These are phyloP conservation scores for Podarcis cretensis DNA, from an alignment of 2,113 vertebrate species.

Conservation along the genomic window DNA sequence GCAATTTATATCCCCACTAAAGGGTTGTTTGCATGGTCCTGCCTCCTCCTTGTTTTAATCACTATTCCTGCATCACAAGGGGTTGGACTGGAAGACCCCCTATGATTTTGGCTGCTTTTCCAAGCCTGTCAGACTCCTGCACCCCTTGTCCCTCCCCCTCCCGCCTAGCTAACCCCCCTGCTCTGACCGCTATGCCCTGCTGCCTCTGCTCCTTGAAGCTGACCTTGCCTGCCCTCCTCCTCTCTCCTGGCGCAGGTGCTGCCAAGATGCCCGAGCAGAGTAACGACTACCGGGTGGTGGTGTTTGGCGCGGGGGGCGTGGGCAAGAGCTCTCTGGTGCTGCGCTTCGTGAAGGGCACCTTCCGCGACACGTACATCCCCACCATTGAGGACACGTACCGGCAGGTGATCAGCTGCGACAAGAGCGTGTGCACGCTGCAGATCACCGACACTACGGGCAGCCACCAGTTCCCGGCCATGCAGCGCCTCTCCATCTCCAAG, in stretches of 20 bases:
- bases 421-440: conserved; percentile 95
- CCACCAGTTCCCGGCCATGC: conserved; percentile 98
- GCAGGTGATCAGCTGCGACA: conserved; percentile 98
- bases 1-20: no score
- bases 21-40: no score
- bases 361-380: conserved; percentile 96
- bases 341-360: conserved; percentile 96
- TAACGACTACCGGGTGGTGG: conserved; percentile 96
- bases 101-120: no score
- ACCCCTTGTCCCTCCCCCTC: no score
- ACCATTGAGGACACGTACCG: conserved; percentile 97
- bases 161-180: no score
- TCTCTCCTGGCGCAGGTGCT: conserved; percentile 39
- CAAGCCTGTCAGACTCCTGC: no score
- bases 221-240: not conserved
- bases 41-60: no score
- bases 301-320: conserved; percentile 93
- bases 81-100: no score
- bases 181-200: no score
- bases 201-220: not conserved
- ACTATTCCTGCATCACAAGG: no score
- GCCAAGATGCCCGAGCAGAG: conserved; percentile 95
- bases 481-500: conserved; percentile 96
- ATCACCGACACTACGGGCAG: conserved; percentile 98
- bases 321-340: conserved; percentile 97